phyloP scores from a whole-genome alignment of 23 tunicate species.

The Oikopleura vanhoeffeni region DNA sequence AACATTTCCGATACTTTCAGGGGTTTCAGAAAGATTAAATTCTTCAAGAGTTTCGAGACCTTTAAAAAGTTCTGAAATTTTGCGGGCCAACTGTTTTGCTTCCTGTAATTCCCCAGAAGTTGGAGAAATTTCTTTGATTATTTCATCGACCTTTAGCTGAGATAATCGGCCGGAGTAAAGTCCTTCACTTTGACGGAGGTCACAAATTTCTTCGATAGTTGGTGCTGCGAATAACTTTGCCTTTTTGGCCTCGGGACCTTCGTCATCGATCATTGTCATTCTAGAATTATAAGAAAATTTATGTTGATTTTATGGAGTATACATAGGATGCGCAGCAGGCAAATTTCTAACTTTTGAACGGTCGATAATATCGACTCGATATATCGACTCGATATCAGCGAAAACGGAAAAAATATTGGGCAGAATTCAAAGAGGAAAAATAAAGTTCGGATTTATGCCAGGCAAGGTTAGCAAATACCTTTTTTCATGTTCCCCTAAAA shows the following conservation, averaged over 20 bases:
- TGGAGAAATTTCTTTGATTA: not conserved
- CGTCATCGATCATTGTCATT: not conserved
- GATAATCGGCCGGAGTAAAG: not conserved
- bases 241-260: not conserved
- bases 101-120: not conserved
- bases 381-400: too few relatives aligned
- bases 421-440: too few relatives aligned
- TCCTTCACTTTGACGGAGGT: not conserved
- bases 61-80: not conserved
- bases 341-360: too few relatives aligned
- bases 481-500: too few relatives aligned
- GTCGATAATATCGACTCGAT: too few relatives aligned
- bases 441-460: too few relatives aligned
- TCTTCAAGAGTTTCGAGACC: not conserved
- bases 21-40: not conserved
- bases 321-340: too few relatives aligned
- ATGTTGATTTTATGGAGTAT: too few relatives aligned
- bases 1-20: not conserved
- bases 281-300: not conserved
- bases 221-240: not conserved
- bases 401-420: too few relatives aligned
- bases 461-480: too few relatives aligned
- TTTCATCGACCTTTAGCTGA: not conserved
- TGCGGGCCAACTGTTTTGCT: not conserved
- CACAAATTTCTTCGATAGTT: not conserved